A percentile compares a stretch with the other conserved stretches of the same genome.
phyloP scores from a whole-genome alignment of 2,113 vertebrate species.

The Myotis davidii region DNA sequence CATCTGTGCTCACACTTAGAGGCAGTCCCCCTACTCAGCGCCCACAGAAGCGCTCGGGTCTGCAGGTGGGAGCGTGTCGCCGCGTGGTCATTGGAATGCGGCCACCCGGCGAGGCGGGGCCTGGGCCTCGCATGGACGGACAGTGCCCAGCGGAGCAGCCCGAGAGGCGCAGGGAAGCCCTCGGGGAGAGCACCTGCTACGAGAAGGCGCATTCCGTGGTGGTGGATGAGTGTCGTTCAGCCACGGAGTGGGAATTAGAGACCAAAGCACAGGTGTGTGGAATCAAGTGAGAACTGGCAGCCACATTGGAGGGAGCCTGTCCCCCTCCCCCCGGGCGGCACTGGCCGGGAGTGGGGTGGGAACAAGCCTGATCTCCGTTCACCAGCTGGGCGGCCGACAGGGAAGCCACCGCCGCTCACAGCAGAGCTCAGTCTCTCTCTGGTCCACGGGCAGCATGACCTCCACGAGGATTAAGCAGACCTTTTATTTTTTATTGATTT shows the following conservation, averaged over 20 bases:
- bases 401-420: not conserved
- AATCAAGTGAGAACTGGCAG: not conserved
- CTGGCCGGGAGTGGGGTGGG: fast-evolving
- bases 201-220: not conserved
- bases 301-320: not conserved
- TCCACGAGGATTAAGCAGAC: not conserved
- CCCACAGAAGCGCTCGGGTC: not conserved
- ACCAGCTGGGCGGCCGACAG: not conserved
- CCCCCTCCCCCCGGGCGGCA: too few relatives aligned
- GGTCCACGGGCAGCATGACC: fast-evolving
- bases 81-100: not conserved
- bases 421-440: not conserved
- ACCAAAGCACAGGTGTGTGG: not conserved
- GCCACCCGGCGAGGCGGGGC: not conserved
- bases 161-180: not conserved
- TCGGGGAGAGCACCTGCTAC: too few relatives aligned
- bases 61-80: not conserved
- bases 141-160: not conserved
- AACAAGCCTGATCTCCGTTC: too few relatives aligned
- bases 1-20: fast-evolving
- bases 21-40: not conserved
- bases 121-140: not conserved
- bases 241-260: not conserved
- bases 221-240: not conserved
- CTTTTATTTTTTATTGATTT: not conserved